A percentile compares a stretch with the other conserved stretches of the same genome.
Conservation (phyloP, 64 coral and sea anemone species). For the Porites australiensis region DNA sequence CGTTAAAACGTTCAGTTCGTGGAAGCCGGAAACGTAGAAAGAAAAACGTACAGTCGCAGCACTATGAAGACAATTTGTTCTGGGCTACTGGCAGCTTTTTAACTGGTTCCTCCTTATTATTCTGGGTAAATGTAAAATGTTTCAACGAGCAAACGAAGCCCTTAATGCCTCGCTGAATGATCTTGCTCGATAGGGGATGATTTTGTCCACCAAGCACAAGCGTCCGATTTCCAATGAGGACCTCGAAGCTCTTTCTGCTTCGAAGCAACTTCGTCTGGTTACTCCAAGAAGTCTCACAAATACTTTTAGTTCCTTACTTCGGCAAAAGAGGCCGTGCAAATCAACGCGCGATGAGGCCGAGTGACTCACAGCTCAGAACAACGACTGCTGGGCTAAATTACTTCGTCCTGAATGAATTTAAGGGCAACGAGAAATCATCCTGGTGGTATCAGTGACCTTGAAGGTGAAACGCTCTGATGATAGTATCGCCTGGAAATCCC, state of each 20-base stretch:
- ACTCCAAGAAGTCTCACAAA: conserved; percentile 18
- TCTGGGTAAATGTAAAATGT: background rate
- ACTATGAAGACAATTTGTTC: no score
- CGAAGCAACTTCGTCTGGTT: conserved; percentile 6
- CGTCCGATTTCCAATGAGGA: conserved; percentile 32
- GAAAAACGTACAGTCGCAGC: no score
- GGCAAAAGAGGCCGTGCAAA: conserved; percentile 50
- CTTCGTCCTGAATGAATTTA: background rate
- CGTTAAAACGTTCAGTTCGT: no score
- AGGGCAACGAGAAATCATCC: conserved; percentile 61
- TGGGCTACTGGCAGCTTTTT: conserved; percentile 18
- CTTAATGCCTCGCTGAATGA: conserved; percentile 22
- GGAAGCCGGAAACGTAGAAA: no score
- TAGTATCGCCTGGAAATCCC: conserved; percentile 51
- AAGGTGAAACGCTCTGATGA: conserved; percentile 51
- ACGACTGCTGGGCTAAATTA: conserved; percentile 37
- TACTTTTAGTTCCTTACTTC: conserved; percentile 42
- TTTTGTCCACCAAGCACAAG: conserved; percentile 19
- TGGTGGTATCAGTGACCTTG: conserved; percentile 31
- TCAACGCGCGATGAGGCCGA: conserved; percentile 47
- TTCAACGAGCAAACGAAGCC: conserved; percentile 24
- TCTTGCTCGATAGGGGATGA: background rate
- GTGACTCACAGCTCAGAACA: conserved; percentile 43
- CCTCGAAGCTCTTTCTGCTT: conserved; percentile 4
- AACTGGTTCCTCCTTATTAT: background rate